Conservation (phyloP, 2,888 invertebrate genomes). For the Fragum fragum region DNA sequence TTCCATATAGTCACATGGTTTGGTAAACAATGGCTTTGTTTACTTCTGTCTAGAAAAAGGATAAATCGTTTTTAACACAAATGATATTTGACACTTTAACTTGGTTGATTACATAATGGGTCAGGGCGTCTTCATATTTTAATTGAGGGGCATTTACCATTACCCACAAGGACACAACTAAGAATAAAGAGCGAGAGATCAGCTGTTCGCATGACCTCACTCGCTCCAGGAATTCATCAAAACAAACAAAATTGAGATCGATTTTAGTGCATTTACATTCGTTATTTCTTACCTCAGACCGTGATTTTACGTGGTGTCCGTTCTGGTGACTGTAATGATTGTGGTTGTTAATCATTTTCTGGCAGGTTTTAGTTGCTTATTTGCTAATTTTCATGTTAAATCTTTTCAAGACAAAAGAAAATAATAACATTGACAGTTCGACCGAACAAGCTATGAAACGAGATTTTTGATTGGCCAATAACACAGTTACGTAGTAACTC, state of each 20-base stretch:
- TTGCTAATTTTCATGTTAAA: conserved; percentile 62
- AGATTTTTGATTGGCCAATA: conserved; percentile 59
- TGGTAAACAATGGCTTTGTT: conserved; percentile 31
- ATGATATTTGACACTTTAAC: too few relatives aligned
- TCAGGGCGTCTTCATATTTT: too few relatives aligned
- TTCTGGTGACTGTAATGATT: conserved; percentile 78
- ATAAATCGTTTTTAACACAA: neutral
- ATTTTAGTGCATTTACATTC: neutral
- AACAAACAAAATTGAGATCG: conserved; percentile 44
- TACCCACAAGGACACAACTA: neutral
- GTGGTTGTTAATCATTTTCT: conserved; percentile 76
- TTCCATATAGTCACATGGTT: conserved; percentile 9
- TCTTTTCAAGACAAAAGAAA: conserved; percentile 75
- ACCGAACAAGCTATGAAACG: conserved; percentile 55
- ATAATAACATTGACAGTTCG: conserved; percentile 77
- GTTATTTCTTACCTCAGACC: conserved; percentile 76
- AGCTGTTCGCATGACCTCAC: conserved; percentile 56
- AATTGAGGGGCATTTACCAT: neutral
- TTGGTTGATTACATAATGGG: too few relatives aligned
- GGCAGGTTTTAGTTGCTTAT: conserved; percentile 31
- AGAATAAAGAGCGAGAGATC: conserved; percentile 16
- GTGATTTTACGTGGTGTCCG: conserved; percentile 72
- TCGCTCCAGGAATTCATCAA: conserved; percentile 38
- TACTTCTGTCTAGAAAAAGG: neutral
- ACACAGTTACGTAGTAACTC: neutral